Evolutionary conservation across 2,113 vertebrate genomes (phyloP).

Genomic region (Crotalus horridus): DNA sequence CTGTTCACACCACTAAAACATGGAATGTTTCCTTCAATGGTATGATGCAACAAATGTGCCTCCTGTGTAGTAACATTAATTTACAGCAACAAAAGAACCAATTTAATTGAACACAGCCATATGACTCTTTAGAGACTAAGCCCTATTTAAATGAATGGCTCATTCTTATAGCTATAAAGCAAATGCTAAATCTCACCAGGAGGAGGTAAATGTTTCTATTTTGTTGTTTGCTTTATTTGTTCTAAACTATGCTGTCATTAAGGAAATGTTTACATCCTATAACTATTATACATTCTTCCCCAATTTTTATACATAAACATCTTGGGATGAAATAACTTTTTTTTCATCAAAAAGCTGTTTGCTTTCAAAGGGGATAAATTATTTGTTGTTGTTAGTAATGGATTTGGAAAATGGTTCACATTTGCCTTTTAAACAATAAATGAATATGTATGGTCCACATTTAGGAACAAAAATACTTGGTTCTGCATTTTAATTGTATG

Average conservation of each 20-base stretch:
- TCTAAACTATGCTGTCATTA: slow-evolving; percentile 64
- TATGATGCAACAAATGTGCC: slow-evolving; percentile 63
- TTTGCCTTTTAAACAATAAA: background rate
- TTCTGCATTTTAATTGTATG: background rate
- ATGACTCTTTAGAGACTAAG: slow-evolving; percentile 56
- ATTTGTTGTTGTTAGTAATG: slow-evolving; percentile 16
- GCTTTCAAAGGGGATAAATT: background rate
- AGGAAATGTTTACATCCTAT: slow-evolving; percentile 66
- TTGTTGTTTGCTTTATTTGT: slow-evolving; percentile 65
- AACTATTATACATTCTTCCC: slow-evolving; percentile 37
- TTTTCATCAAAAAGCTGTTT: slow-evolving; percentile 8
- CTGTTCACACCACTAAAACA: slow-evolving; percentile 37
- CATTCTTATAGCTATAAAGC: slow-evolving; percentile 55
- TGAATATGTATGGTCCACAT: background rate
- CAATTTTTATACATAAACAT: background rate
- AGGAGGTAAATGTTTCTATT: slow-evolving; percentile 51
- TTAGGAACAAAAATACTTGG: slow-evolving; percentile 3
- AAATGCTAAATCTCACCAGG: slow-evolving; percentile 54
- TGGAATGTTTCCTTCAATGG: slow-evolving; percentile 48
- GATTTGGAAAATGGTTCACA: background rate
- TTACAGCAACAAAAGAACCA: slow-evolving; percentile 47
- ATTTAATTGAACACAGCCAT: slow-evolving; percentile 57
- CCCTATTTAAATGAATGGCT: slow-evolving; percentile 61
- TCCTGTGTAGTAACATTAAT: slow-evolving; percentile 55
- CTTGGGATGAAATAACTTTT: background rate